A percentile compares a stretch with the other conserved stretches of the same genome.
Conservation (phyloP, 2,888 invertebrate species). For the Ecliptopera silaceata region DNA sequence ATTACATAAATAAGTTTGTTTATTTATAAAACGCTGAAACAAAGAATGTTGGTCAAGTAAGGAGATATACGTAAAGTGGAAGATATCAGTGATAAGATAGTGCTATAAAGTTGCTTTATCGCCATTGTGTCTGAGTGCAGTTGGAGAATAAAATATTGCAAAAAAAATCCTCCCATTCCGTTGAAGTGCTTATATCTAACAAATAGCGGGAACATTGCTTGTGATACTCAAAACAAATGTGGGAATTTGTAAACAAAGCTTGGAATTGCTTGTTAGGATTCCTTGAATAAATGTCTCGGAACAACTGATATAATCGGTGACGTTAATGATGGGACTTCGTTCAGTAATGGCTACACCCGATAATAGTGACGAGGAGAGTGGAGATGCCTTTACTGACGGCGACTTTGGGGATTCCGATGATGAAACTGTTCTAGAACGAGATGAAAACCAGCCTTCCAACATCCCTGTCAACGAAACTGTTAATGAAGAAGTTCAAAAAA, state of each 20-base stretch:
- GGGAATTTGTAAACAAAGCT: constrained; percentile 59
- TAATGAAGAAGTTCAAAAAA: constrained; percentile 55
- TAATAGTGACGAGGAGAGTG: constrained; percentile 72
- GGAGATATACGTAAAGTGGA: constrained; percentile 55
- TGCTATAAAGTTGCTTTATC: constrained; percentile 55
- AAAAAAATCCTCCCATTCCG: constrained; percentile 66
- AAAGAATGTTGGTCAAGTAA: constrained; percentile 63
- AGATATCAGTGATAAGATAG: constrained; percentile 70
- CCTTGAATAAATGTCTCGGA: constrained; percentile 51
- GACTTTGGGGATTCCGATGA: constrained; percentile 75
- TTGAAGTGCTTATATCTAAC: constrained; percentile 46
- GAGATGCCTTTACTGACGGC: constrained; percentile 74
- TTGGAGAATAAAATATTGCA: constrained; percentile 49
- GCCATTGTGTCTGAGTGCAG: constrained; percentile 51
- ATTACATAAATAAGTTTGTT: constrained; percentile 8
- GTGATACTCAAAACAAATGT: constrained; percentile 51
- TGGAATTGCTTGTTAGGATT: constrained; percentile 52
- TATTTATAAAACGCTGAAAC: constrained; percentile 42
- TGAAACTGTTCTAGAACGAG: constrained; percentile 55
- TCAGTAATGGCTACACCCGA: constrained; percentile 65
- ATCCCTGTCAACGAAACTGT: constrained; percentile 66
- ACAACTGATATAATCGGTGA: constrained; percentile 40
- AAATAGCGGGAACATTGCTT: constrained; percentile 42
- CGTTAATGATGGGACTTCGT: constrained; percentile 62
- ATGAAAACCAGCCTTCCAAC: constrained; percentile 40